Evolutionary conservation across 1,140 invertebrate genomes (phyloP).

Genomic region (Brachionus manjavacas): DNA sequence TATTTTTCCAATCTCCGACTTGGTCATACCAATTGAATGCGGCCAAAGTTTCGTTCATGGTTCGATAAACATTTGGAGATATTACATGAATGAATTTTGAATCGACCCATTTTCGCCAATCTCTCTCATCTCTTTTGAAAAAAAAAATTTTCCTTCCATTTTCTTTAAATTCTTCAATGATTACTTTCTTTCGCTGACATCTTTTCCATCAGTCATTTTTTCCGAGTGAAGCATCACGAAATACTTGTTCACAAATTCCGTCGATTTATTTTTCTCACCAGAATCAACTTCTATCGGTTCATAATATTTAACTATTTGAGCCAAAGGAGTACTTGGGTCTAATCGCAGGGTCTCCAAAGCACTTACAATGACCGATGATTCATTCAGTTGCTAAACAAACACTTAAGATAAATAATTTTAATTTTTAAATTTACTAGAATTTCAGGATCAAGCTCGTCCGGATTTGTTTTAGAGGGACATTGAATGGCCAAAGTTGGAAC

Average conservation of each 20-base stretch:
- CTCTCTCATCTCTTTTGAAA: constrained; percentile 73
- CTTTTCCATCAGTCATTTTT: constrained; percentile 44
- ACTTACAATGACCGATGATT: constrained; percentile 90
- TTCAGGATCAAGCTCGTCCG: neutral
- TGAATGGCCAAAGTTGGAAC: constrained; percentile 69
- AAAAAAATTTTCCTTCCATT: constrained; percentile 15
- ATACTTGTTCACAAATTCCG: constrained; percentile 80
- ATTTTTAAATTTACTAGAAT: neutral
- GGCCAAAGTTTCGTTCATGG: constrained; percentile 72
- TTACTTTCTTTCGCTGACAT: constrained; percentile 46
- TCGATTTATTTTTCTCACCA: constrained; percentile 65
- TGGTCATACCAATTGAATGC: constrained; percentile 86
- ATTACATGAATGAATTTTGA: constrained; percentile 79
- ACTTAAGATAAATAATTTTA: neutral
- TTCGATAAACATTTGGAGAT: constrained; percentile 94
- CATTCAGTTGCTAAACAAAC: constrained; percentile 71
- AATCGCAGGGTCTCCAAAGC: constrained; percentile 66
- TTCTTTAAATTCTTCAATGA: neutral
- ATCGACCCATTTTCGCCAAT: constrained; percentile 93
- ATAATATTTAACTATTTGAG: constrained; percentile 11
- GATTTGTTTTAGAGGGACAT: constrained; percentile 63
- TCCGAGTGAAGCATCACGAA: constrained; percentile 78
- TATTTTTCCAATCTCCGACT: constrained; percentile 63
- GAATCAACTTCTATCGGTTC: constrained; percentile 54
- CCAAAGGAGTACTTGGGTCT: neutral